Evolutionary conservation across 2,797 vertebrate genomes (phyloP), one percentile per base, ranked within the genome.

Genomic region (Gallinago solitaria): DNA sequence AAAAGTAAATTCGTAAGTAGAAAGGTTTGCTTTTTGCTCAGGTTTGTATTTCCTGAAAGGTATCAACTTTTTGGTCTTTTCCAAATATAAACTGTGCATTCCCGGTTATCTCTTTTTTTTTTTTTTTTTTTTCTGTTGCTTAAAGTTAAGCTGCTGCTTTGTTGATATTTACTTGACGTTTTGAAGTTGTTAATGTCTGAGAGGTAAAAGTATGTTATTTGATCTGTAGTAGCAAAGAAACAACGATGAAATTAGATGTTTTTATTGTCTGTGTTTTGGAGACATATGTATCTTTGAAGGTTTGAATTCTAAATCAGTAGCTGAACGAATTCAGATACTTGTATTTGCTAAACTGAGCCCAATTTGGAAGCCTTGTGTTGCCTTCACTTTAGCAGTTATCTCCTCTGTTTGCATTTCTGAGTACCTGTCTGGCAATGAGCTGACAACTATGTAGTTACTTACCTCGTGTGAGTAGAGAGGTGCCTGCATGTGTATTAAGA

Each of bases 1-100:
- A 99, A 99, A 98, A 99, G 99, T 97, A 99, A 99, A 99, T 99
- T 99, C 98, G 99, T 99, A 98, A 99, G 99, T 98, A 77, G 54
- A 37, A 53, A 27, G 9, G 17, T 56, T 91, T 87, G 16, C 7
- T 75, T 82, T 83, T 89, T 76, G 17, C 53, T 69, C 65, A 85
- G 81, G 79, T 95, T 85, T 92, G 57, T 95, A 75, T 90, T 71
- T 94, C 27, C 23, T 68, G 63, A n/a, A 91, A 74, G 16, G 1
- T 60, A 6, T 5, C 15, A 37, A 56, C 6, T 32, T 89, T 27
- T 39, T 56, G 12, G 16, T 64, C 19, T 65, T 47, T 73, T 93
- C n/a, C 16, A 18, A 63, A 73, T 30, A 78, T 43, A 56, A 39
- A 56, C 27, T 37, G 0, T 35, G 10, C 35, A 2, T 80, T 90